Evolutionary conservation across 2,888 invertebrate genomes (phyloP).

Genomic region (Callinectes sapidus): DNA sequence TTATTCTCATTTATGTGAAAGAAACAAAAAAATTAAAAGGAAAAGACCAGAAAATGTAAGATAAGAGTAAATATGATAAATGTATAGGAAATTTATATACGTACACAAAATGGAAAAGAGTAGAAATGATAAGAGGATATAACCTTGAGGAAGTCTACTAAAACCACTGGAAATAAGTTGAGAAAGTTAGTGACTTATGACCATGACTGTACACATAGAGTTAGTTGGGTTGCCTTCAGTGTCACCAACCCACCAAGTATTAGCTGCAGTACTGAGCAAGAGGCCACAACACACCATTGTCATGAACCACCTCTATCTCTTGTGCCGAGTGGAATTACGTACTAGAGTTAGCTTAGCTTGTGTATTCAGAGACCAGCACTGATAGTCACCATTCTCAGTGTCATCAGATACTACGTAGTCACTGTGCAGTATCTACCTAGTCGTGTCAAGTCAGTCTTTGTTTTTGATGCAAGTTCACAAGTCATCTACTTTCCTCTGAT

Average conservation of each 20-base stretch:
- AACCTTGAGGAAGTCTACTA: too few relatives aligned
- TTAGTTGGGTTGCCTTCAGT: neutral
- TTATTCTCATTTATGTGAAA: too few relatives aligned
- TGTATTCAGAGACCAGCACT: conserved; percentile 24
- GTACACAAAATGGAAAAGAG: too few relatives aligned
- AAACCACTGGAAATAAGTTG: too few relatives aligned
- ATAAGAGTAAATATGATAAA: too few relatives aligned
- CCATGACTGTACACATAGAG: neutral
- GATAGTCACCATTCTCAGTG: conserved; percentile 11
- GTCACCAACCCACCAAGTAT: neutral
- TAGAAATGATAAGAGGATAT: too few relatives aligned
- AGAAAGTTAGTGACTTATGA: too few relatives aligned
- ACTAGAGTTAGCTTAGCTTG: conserved; percentile 8
- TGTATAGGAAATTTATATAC: too few relatives aligned
- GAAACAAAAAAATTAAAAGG: too few relatives aligned
- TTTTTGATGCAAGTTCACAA: conserved; percentile 20
- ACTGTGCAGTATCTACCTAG: conserved; percentile 15
- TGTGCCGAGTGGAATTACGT: neutral
- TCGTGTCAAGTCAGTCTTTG: neutral
- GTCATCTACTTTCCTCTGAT: neutral
- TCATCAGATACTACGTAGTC: neutral
- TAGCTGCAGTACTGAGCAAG: conserved; percentile 22
- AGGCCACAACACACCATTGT: conserved; percentile 6
- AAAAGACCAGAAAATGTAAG: too few relatives aligned
- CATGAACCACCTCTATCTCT: neutral